phyloP scores from a whole-genome alignment of 1,140 invertebrate species.

The Dendrolimus punctatus region DNA sequence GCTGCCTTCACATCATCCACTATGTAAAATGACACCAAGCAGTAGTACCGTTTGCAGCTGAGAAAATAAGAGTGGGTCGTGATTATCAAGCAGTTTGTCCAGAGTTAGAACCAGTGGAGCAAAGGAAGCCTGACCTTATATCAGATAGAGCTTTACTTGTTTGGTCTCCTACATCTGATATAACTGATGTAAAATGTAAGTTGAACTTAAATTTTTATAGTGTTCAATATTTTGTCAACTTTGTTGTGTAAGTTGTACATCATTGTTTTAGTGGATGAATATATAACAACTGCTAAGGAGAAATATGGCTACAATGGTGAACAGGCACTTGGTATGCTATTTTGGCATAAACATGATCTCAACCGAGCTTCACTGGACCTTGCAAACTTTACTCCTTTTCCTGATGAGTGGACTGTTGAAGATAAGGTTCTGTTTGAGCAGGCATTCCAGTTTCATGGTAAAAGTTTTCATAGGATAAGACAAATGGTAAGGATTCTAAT shows the following conservation, averaged over 20 bases:
- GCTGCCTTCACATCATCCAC: conserved; percentile 56
- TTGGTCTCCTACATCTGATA: conserved; percentile 93
- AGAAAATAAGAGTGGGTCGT: conserved; percentile 94
- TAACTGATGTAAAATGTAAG: conserved; percentile 90
- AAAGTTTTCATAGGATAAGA: conserved; percentile 96
- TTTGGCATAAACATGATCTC: conserved; percentile 98
- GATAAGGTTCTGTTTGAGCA: conserved; percentile 99
- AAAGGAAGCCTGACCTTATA: conserved; percentile 75
- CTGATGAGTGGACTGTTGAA: conserved; percentile 98
- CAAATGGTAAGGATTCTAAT: conserved; percentile 87
- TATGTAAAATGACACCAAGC: conserved; percentile 63
- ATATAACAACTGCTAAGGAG: conserved; percentile 95
- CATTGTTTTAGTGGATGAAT: conserved; percentile 86
- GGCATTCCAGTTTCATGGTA: conserved; percentile 98
- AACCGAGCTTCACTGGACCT: conserved; percentile 93
- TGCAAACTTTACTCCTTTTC: conserved; percentile 97
- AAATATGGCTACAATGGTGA: conserved; percentile 98
- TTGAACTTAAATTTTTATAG: conserved; percentile 16
- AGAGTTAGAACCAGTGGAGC: conserved; percentile 76
- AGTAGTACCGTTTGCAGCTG: conserved; percentile 80
- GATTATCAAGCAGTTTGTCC: conserved; percentile 95
- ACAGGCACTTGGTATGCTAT: conserved; percentile 97
- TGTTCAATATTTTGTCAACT: conserved; percentile 8
- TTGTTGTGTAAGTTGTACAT: conserved; percentile 2
- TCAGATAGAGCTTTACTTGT: conserved; percentile 93